Base-by-base conservation (phyloP, 2,113 vertebrate genomes). In the Craseonycteris thonglongyai region DNA sequence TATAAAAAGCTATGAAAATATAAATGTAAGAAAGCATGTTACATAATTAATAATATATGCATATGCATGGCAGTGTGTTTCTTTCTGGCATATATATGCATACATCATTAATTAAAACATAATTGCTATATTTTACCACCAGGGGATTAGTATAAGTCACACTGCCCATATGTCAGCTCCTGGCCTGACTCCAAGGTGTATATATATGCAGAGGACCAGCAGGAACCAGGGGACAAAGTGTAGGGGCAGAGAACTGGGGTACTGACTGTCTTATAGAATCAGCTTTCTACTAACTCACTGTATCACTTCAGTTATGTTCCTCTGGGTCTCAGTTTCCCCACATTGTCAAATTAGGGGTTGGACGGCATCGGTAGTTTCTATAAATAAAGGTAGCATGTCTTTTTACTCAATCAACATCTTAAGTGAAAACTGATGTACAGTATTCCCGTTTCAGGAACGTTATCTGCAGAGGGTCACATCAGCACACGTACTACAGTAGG, bases 1-100 rank as follows among this genome's bases (percentile, higher is more conserved):
- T 97, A 97, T 97, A 96, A 96, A 96, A 97, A 97, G 95, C 76
- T n/a, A 51, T 58, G 90, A 96, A 96, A 97, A 95, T 94, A 96
- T 95, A 92, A 97, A 90, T 94, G 93, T 92, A 96, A 95, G 93
- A 96, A 95, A 94, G 93, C 72, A 79, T 92, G 91, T 96, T 95
- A 93, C 95, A 97, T 97, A 92, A 94, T 97, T 95, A 95, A 95
- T 93, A 85, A 95, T 88, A 69, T 58, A 97, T 96, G 49, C 88
- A 96, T 97, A 96, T 97, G 97, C 93, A 97, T 92, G 85, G 72
- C 80, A 84, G 94, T 19, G 66, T 92, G 89, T 92, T 92, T 90
- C 85, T 95, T 94, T 90, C 75, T 96, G 94, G 76, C 47, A 94
- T 96, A 72, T 76, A 96, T 95, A 93, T 84, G 81, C 59, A 92